These are phyloP conservation scores for Pterobdella sp. DNA, from an alignment of 2,888 invertebrate genomes.

Conservation along the genomic window DNA sequence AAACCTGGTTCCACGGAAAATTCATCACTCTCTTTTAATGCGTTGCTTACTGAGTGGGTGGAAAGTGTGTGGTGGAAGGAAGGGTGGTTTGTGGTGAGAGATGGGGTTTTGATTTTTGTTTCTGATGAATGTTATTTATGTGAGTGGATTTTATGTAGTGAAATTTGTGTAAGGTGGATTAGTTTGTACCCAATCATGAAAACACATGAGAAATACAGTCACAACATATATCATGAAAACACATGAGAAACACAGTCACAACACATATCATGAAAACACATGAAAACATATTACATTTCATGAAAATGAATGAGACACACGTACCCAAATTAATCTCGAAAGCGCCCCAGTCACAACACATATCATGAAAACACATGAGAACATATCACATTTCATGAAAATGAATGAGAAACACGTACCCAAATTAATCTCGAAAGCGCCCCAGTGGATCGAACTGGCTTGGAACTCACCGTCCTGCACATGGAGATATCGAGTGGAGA, in stretches of 20 bases:
- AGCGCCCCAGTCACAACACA: neutral
- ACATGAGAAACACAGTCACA: neutral
- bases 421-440: conserved; percentile 95
- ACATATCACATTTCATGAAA: neutral
- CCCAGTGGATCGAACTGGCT: conserved; percentile 98
- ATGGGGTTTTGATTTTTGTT: no score
- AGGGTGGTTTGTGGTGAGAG: no score
- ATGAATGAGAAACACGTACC: conserved; percentile 51
- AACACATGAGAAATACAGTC: no score
- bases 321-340: neutral
- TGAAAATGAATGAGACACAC: neutral
- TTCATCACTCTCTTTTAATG: conserved; percentile 93
- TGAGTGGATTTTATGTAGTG: no score
- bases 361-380: neutral
- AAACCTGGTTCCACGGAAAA: conserved; percentile 88
- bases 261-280: neutral
- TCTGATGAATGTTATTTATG: no score
- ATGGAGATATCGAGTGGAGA: conserved; percentile 92
- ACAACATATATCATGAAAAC: no score
- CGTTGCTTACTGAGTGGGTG: no score
- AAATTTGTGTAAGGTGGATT: no score
- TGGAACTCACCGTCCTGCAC: conserved; percentile 98
- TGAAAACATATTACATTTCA: neutral
- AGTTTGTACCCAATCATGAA: no score
- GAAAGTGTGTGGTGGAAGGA: no score